Percentiles rank a stretch among this genome's conserved stretches.
Evolutionary conservation across 2,888 invertebrate species (phyloP).

Genomic region (Rhagium mordax): DNA sequence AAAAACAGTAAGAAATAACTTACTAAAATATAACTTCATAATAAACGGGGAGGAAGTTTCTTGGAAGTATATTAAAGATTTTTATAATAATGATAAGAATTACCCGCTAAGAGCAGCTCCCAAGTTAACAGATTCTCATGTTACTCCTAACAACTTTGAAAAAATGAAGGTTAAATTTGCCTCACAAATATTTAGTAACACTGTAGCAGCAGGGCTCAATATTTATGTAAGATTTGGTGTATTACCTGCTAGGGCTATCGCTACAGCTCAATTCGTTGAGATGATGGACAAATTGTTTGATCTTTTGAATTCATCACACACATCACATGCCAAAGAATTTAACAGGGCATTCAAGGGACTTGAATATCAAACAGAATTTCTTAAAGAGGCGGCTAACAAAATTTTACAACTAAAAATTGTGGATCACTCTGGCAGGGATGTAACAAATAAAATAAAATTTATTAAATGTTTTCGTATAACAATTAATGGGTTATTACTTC

Average conservation of each 20-base stretch:
- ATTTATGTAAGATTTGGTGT: slow-evolving; percentile 14
- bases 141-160: slow-evolving; percentile 42
- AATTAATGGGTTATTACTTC: too few relatives aligned
- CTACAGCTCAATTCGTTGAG: slow-evolving; percentile 2
- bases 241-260: neutral
- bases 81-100: slow-evolving; percentile 11
- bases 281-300: slow-evolving; percentile 13
- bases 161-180: slow-evolving; percentile 51
- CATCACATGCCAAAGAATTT: neutral
- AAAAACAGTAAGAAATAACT: slow-evolving; percentile 48
- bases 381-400: neutral
- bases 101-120: slow-evolving; percentile 8
- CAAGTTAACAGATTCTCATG: neutral
- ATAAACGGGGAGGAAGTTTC: slow-evolving; percentile 36
- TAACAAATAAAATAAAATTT: neutral
- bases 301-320: neutral
- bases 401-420: neutral
- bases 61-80: slow-evolving; percentile 13
- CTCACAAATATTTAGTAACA: slow-evolving; percentile 34
- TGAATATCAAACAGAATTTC: neutral
- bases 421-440: neutral
- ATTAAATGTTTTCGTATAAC: too few relatives aligned
- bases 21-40: slow-evolving; percentile 40
- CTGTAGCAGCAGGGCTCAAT: slow-evolving; percentile 19
- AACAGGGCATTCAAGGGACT: slow-evolving; percentile 15